These are phyloP conservation scores for Neolamprologus ventralis DNA, from an alignment of 2,113 vertebrate species.

Conservation along the genomic window DNA sequence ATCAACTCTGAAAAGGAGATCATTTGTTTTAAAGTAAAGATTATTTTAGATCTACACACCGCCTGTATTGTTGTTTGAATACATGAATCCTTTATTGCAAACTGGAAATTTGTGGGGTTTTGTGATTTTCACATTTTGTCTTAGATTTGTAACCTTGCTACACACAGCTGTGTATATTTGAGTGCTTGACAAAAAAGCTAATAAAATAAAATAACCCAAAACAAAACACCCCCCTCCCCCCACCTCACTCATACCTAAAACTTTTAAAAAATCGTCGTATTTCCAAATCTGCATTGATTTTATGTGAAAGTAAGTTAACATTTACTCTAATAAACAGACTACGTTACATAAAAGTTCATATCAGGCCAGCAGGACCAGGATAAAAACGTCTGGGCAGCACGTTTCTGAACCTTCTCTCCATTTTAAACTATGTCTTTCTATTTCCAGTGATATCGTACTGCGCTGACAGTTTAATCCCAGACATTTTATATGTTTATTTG, in stretches of 20 bases:
- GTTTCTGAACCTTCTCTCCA: background rate
- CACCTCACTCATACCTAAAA: background rate
- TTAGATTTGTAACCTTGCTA: background rate
- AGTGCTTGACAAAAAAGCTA: background rate
- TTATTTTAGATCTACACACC: background rate
- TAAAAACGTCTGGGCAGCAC: background rate
- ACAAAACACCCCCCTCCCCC: accelerated
- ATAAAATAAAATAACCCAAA: background rate
- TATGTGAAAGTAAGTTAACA: background rate
- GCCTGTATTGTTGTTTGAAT: background rate
- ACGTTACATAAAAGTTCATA: background rate
- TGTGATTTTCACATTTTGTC: background rate
- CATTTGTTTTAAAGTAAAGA: background rate
- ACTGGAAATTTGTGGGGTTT: background rate
- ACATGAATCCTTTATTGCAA: background rate
- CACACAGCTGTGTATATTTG: background rate
- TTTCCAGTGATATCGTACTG: background rate
- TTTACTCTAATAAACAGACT: background rate
- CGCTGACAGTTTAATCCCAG: background rate
- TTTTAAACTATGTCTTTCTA: background rate
- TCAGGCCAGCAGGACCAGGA: background rate
- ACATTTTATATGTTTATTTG: background rate
- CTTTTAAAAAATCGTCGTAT: background rate
- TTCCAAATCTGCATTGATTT: background rate
- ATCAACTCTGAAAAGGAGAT: background rate